Evolutionary conservation across 30 jellyfish, hydroid and myxozoan species (phyloP).

Genomic region (Aurelia aurita): DNA sequence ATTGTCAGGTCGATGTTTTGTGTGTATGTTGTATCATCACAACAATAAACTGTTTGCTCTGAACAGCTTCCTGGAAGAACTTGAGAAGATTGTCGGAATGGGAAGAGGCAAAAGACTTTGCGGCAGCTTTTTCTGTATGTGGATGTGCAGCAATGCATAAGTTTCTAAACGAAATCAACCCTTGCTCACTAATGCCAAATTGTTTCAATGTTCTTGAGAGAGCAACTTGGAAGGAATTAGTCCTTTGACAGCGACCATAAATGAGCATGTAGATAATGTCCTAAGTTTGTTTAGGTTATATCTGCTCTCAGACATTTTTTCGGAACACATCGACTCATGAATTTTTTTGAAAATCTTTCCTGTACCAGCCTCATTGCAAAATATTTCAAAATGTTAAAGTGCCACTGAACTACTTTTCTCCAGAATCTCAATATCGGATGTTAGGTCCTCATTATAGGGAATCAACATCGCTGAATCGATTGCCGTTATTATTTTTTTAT

Average conservation of each 20-base stretch:
- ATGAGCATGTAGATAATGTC: constrained; percentile 40
- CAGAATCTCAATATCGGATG: not conserved
- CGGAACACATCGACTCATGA: constrained; percentile 13
- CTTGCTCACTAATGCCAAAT: constrained; percentile 45
- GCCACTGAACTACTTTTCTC: constrained; percentile 22
- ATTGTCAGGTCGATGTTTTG: too few relatives aligned
- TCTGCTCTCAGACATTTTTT: constrained; percentile 14
- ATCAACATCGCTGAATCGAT: constrained; percentile 27
- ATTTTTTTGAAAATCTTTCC: constrained; percentile 14
- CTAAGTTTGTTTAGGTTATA: constrained; percentile 17
- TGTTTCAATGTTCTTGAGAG: constrained; percentile 47
- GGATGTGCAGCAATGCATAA: constrained; percentile 55
- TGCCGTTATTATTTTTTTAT: constrained; percentile 4
- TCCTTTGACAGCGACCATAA: constrained; percentile 48
- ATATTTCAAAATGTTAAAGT: constrained; percentile 13
- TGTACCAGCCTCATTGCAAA: constrained; percentile 45
- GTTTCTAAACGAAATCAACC: constrained; percentile 38
- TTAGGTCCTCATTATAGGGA: not conserved
- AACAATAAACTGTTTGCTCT: too few relatives aligned
- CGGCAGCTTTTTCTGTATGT: constrained; percentile 16
- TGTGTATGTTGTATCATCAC: too few relatives aligned
- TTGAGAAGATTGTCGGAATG: too few relatives aligned
- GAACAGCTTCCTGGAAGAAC: too few relatives aligned
- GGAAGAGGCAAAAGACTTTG: too few relatives aligned
- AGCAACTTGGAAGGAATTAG: constrained; percentile 50